A percentile compares a stretch with the other conserved stretches of the same genome.
These are phyloP conservation scores for Ptychobarbus kaznakovi DNA, from an alignment of 2,797 vertebrate genomes.

Conservation along the genomic window DNA sequence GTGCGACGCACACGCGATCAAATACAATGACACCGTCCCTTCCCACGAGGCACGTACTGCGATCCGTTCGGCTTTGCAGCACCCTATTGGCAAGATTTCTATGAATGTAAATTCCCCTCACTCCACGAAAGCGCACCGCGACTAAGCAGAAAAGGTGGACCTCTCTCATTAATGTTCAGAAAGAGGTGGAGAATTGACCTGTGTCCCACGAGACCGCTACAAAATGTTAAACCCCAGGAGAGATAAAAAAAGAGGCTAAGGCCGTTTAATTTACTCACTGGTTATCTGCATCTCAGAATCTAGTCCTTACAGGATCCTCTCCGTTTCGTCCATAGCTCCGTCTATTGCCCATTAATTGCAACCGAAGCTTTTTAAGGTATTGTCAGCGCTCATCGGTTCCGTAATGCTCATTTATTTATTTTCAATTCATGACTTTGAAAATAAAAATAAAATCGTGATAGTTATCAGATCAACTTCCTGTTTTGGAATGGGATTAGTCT, in stretches of 20 bases:
- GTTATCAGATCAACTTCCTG: conserved; percentile 74
- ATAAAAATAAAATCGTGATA: conserved; percentile 75
- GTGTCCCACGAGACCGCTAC: conserved; percentile 46
- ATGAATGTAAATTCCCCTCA: conserved; percentile 69
- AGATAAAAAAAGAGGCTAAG: neutral
- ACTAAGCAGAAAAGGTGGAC: conserved; percentile 50
- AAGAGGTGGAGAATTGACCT: conserved; percentile 61
- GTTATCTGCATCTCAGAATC: conserved; percentile 79
- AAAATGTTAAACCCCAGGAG: conserved; percentile 68
- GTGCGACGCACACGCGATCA: conserved; percentile 18
- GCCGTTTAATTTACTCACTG: conserved; percentile 76
- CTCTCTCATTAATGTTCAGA: conserved; percentile 62
- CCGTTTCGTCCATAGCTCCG: conserved; percentile 75
- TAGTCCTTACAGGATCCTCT: conserved; percentile 74
- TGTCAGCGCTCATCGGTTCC: conserved; percentile 82
- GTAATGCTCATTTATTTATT: conserved; percentile 76
- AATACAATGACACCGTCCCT: conserved; percentile 31
- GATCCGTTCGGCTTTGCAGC: conserved; percentile 69
- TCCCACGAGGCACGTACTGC: conserved; percentile 37
- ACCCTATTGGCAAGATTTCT: conserved; percentile 68
- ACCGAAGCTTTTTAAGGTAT: conserved; percentile 80
- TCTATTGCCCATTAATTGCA: conserved; percentile 82
- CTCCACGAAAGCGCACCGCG: conserved; percentile 64
- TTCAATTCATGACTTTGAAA: conserved; percentile 77
- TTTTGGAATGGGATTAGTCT: conserved; percentile 71